Conservation (phyloP, 2,113 vertebrate genomes). For the Pseudolaguvia tuberculata region DNA sequence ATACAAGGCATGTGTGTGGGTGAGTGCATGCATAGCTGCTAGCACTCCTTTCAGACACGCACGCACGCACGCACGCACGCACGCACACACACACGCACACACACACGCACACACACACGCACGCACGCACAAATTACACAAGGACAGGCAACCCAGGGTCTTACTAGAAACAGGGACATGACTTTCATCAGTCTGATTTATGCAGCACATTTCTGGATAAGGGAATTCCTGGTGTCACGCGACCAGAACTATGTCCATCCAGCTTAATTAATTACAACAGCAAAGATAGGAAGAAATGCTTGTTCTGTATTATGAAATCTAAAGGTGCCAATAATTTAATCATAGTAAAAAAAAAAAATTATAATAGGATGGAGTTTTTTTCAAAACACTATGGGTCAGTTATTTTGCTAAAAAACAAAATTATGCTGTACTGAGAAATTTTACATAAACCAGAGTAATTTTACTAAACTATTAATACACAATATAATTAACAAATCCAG, state of each 20-base stretch:
- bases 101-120: too few species aligned
- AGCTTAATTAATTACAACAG: conserved; percentile 53
- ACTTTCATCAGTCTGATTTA: conserved; percentile 33
- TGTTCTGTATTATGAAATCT: conserved; percentile 20
- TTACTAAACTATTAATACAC: background rate
- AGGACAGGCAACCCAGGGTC: conserved; percentile 15
- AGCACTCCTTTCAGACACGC: conserved; percentile 9
- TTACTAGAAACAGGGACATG: conserved; percentile 9
- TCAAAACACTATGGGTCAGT: background rate
- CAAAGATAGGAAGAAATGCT: conserved; percentile 38
- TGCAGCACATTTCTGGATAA: conserved; percentile 28
- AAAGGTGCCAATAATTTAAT: background rate
- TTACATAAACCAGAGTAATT: background rate
- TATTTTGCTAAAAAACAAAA: conserved; percentile 7
- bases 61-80: background rate
- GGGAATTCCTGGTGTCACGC: conserved; percentile 23
- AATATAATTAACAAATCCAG: background rate
- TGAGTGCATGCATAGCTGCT: conserved; percentile 27
- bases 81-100: too few species aligned
- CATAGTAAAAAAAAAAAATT: background rate
- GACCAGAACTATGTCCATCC: conserved; percentile 32
- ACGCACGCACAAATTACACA: conserved; percentile 39
- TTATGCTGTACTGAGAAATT: conserved; percentile 6
- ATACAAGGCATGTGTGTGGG: conserved; percentile 40
- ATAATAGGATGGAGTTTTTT: background rate